Evolutionary conservation across 2,113 vertebrate genomes (phyloP).

Genomic region (Talpa occidentalis): DNA sequence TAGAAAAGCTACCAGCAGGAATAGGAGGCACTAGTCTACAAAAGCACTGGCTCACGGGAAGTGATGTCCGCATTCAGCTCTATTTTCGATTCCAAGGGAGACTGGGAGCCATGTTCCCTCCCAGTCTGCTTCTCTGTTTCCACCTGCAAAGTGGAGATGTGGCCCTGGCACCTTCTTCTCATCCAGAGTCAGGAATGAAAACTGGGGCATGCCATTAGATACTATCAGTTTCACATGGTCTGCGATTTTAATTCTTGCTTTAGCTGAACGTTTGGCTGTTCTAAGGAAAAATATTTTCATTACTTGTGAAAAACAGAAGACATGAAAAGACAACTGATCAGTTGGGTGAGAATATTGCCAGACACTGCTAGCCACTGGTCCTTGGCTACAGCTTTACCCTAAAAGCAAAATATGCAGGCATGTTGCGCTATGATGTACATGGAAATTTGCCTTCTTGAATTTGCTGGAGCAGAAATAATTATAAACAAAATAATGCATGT

Average conservation of each 20-base stretch:
- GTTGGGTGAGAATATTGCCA: not conserved
- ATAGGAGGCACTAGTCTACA: not conserved
- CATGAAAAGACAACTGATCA: not conserved
- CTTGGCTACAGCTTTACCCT: not conserved
- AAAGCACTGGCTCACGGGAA: not conserved
- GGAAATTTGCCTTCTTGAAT: not conserved
- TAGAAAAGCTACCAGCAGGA: not conserved
- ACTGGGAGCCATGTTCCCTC: not conserved
- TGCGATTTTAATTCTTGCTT: not conserved
- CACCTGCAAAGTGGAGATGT: not conserved
- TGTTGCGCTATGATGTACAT: accelerated
- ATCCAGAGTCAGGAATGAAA: not conserved
- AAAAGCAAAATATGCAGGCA: not conserved
- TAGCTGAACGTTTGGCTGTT: not conserved
- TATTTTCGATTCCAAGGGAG: not conserved
- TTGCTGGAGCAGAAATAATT: conserved; percentile 9
- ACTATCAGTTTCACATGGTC: not conserved
- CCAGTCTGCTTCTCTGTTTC: not conserved
- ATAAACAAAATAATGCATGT: not conserved
- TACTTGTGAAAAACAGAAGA: not conserved
- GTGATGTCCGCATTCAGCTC: not conserved
- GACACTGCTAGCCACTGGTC: not conserved
- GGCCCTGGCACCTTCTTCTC: not conserved
- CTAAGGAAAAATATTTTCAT: not conserved
- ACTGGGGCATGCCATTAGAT: not conserved